Evolutionary conservation across 1,140 invertebrate genomes (phyloP), one percentile per base, ranked within the genome.

Genomic region (Zaprionus kolodkinae): DNA sequence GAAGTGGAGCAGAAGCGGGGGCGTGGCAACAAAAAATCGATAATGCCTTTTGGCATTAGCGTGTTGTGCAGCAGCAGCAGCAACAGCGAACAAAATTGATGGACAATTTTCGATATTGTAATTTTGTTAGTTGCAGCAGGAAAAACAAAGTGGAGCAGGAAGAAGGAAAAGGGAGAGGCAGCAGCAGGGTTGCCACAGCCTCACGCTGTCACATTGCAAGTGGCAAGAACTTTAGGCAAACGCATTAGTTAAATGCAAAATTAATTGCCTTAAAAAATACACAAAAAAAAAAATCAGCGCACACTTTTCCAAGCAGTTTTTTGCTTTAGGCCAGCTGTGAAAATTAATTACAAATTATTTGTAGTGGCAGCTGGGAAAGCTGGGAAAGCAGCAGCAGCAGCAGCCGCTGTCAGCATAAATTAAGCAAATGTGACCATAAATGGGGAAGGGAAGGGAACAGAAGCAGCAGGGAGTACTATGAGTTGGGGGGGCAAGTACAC

Each of bases 341-440:
- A 88, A 87, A 88, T 87, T 87, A 88, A 87, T 87, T 88, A 80
- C 80, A 88, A 88, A 84, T 88, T 88, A 88, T 88, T 84, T 75
- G 45, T 66, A 73, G 45, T 50, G 11, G 30, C 40, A 60, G 33
- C 40, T 30, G 27, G 27, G 3, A 21, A 21, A 27, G 10, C 12
- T 27, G 38, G 10, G n/a, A 38, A 13, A 67, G 62, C 17, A 68
- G 38, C 69, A 48, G 55, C 66, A 57, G 56, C 56, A 65, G 50
- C 72, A 45, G 74, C 57, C 27, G 63, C 61, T 68, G 76, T 72
- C 69, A 50, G 84, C 81, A 88, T 88, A 88, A 88, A 88, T 88
- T 88, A 89, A 54, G 71, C 71, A 72, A 84, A 84, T 81, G 65
- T 48, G 52, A 33, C 40, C 60, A 52, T 17, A 57, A 21, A 45